phyloP scores from a whole-genome alignment of 2,888 invertebrate species.

The Noctuana brunneofusca region DNA sequence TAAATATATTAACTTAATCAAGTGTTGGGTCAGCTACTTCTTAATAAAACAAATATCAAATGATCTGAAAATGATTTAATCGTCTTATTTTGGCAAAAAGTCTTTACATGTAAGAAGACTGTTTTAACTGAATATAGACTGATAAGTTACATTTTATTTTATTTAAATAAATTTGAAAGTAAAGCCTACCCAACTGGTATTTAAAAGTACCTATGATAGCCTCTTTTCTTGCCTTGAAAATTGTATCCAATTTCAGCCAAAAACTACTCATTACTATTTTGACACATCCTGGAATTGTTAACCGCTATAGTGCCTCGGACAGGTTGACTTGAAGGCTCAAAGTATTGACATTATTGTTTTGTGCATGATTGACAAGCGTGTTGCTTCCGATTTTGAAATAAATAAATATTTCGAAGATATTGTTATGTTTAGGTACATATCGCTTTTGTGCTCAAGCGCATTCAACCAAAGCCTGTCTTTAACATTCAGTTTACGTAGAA shows the following conservation, averaged over 20 bases:
- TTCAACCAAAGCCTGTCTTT: constrained; percentile 18
- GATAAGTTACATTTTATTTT: no score
- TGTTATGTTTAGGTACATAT: constrained; percentile 43
- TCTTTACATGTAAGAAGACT: no score
- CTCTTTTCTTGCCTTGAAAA: not conserved
- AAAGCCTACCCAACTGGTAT: no score
- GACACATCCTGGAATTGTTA: constrained; percentile 19
- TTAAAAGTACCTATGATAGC: not conserved
- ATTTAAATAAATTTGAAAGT: no score
- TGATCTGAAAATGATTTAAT: no score
- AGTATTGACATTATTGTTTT: constrained; percentile 46
- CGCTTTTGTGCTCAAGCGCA: constrained; percentile 44
- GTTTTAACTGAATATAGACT: no score
- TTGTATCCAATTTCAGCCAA: not conserved
- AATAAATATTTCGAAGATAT: constrained; percentile 48
- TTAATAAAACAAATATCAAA: no score
- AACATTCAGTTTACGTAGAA: constrained; percentile 11
- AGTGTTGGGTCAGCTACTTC: no score
- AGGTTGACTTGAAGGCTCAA: constrained; percentile 33
- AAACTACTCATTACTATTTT: constrained; percentile 22
- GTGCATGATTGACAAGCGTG: constrained; percentile 64
- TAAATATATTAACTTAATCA: no score
- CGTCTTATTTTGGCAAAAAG: no score
- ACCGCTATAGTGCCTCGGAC: constrained; percentile 11
- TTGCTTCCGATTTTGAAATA: constrained; percentile 50